Percentiles rank a stretch among this genome's conserved stretches.
These are phyloP conservation scores for Phaedon cochleariae DNA, from an alignment of 2,888 invertebrate species.

Conservation along the genomic window DNA sequence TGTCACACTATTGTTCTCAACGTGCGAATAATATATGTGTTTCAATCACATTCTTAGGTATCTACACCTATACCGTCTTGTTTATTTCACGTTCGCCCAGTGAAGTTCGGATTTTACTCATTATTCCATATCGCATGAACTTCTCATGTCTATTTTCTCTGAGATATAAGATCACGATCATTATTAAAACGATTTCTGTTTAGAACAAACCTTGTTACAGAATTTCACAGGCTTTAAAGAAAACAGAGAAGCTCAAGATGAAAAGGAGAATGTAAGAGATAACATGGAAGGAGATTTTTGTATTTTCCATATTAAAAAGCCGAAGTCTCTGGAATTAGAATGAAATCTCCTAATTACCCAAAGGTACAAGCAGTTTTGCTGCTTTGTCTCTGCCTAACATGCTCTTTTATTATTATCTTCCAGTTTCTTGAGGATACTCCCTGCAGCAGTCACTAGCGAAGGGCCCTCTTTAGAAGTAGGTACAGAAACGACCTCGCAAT, in stretches of 20 bases:
- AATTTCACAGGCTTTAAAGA: background rate
- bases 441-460: constrained; percentile 42
- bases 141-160: no score
- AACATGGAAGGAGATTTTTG: background rate
- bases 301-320: constrained; percentile 30
- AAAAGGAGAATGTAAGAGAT: constrained; percentile 1
- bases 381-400: constrained; percentile 44
- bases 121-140: no score
- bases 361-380: constrained; percentile 41
- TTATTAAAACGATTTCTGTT: no score
- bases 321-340: constrained; percentile 32
- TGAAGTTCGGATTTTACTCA: no score
- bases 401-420: constrained; percentile 46
- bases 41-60: no score
- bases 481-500: constrained; percentile 33
- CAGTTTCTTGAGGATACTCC: constrained; percentile 34
- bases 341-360: constrained; percentile 40
- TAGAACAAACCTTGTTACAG: background rate
- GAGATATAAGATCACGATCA: no score
- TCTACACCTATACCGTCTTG: no score
- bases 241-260: background rate
- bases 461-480: constrained; percentile 42
- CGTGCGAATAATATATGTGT: no score
- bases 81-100: no score
- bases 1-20: no score